phyloP scores from a whole-genome alignment of 2,888 invertebrate genomes.

The Eupeodes latifasciatus region DNA sequence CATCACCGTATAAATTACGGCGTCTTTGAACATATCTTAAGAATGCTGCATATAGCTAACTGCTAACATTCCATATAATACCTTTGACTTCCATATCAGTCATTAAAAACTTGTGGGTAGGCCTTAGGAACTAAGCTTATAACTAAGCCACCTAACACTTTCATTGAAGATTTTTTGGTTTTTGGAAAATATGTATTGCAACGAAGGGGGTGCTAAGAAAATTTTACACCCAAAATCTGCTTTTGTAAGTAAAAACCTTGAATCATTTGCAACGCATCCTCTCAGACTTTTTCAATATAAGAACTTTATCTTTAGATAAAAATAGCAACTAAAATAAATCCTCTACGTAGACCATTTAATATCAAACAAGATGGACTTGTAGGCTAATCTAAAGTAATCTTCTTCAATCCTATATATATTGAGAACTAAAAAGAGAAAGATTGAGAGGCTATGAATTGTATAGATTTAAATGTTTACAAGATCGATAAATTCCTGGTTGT shows the following conservation, averaged over 20 bases:
- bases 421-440: not conserved
- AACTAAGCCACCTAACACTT: too few relatives aligned
- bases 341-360: not conserved
- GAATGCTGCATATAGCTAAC: too few relatives aligned
- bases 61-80: too few relatives aligned
- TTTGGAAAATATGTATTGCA: too few relatives aligned
- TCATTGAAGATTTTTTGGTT: not conserved
- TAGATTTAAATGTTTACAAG: not conserved
- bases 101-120: too few relatives aligned
- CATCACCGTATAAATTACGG: too few relatives aligned
- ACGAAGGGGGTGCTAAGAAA: too few relatives aligned
- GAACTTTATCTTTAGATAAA: not conserved
- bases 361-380: constrained; percentile 50
- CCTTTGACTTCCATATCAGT: too few relatives aligned
- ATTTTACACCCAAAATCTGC: too few relatives aligned
- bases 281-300: not conserved
- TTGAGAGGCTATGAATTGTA: not conserved
- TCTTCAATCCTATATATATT: constrained; percentile 8
- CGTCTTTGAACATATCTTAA: too few relatives aligned
- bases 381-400: constrained; percentile 63
- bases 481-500: not conserved
- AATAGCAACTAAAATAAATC: not conserved
- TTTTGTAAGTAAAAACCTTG: too few relatives aligned
- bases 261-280: not conserved
- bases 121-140: too few relatives aligned